These are phyloP conservation scores for Hystrix cristata DNA, from an alignment of 2,113 vertebrate genomes.

Conservation along the genomic window DNA sequence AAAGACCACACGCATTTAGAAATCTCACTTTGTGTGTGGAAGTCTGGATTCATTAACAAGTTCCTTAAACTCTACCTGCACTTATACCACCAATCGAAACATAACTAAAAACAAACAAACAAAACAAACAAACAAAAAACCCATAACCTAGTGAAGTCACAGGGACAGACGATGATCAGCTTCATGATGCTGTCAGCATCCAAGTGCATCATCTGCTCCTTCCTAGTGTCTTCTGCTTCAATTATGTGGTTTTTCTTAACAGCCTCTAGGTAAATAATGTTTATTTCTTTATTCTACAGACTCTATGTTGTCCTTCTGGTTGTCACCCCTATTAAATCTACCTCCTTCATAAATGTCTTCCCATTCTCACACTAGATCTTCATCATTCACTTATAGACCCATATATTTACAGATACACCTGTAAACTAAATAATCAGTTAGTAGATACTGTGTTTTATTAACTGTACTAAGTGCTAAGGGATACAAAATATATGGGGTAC, in stretches of 20 bases:
- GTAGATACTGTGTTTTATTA: background rate
- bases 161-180: conserved; percentile 38
- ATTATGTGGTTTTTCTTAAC: background rate
- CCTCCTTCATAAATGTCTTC: background rate
- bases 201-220: conserved; percentile 15
- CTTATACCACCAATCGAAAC: conserved; percentile 59
- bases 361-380: background rate
- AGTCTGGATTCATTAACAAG: conserved; percentile 75
- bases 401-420: background rate
- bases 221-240: conserved; percentile 7
- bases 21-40: conserved; percentile 74
- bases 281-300: background rate
- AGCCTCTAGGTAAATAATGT: background rate
- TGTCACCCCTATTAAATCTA: background rate
- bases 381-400: background rate
- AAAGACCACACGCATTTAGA: conserved; percentile 72
- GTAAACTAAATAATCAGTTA: background rate
- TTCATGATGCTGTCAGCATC: background rate
- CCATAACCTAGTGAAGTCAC: conserved; percentile 61
- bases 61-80: conserved; percentile 51
- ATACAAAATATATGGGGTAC: background rate
- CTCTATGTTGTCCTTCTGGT: background rate
- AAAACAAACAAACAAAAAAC: background rate
- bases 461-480: background rate
- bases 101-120: no score